A percentile compares a stretch with the other conserved stretches of the same genome.
These are phyloP conservation scores for Drosophila nigrodunni DNA, from an alignment of 1,140 invertebrate genomes.

Conservation along the genomic window DNA sequence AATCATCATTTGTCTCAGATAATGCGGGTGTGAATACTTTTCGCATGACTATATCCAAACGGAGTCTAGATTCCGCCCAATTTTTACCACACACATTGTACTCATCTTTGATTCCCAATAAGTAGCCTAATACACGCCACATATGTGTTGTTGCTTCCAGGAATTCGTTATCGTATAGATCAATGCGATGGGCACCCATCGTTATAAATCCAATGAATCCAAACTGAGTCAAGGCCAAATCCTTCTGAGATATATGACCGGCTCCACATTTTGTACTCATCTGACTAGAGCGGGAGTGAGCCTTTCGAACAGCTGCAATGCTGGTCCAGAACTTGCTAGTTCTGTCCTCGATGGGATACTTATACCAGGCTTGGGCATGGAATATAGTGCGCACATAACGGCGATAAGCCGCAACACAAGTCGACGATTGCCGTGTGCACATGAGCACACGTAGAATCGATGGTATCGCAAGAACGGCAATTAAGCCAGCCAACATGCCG, in stretches of 20 bases:
- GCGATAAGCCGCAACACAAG: slow-evolving; percentile 88
- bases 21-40: slow-evolving; percentile 73
- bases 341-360: slow-evolving; percentile 84
- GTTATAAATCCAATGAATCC: slow-evolving; percentile 93
- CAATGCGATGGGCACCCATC: slow-evolving; percentile 88
- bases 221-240: slow-evolving; percentile 93
- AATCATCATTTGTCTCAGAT: slow-evolving; percentile 60
- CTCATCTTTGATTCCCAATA: slow-evolving; percentile 92
- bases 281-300: slow-evolving; percentile 87
- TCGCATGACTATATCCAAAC: slow-evolving; percentile 71
- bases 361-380: slow-evolving; percentile 91
- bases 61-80: slow-evolving; percentile 66
- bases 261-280: slow-evolving; percentile 84
- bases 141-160: slow-evolving; percentile 92
- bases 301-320: slow-evolving; percentile 87
- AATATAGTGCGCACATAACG: slow-evolving; percentile 91
- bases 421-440: slow-evolving; percentile 88
- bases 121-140: slow-evolving; percentile 92
- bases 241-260: slow-evolving; percentile 88
- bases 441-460: slow-evolving; percentile 88
- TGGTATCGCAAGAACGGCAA: slow-evolving; percentile 87
- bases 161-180: slow-evolving; percentile 87
- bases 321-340: slow-evolving; percentile 87
- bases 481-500: slow-evolving; percentile 87
- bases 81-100: slow-evolving; percentile 78